Percentiles rank a stretch among this genome's conserved stretches.
Conservation (phyloP, 2,113 vertebrate genomes). For the Ptilorrhoa leucosticta region DNA sequence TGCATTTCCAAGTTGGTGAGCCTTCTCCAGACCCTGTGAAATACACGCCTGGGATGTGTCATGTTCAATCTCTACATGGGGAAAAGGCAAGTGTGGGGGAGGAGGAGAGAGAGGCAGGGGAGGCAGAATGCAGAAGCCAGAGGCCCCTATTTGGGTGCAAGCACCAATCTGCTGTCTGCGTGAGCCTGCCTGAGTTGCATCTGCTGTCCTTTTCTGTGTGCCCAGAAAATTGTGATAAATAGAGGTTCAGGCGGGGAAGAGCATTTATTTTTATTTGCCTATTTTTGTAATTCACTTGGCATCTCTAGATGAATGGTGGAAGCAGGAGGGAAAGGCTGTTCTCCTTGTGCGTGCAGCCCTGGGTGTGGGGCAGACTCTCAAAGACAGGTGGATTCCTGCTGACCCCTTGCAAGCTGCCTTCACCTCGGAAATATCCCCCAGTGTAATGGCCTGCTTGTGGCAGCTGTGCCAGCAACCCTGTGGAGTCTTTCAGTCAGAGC, state of each 20-base stretch:
- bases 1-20: conserved; percentile 13
- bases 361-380: background rate
- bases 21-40: background rate
- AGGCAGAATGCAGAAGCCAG: conserved; percentile 6
- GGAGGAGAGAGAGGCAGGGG: background rate
- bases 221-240: conserved; percentile 38
- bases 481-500: background rate
- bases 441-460: background rate
- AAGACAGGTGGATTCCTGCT: background rate
- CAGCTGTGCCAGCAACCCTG: background rate
- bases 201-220: conserved; percentile 21
- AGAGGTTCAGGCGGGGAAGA: conserved; percentile 18
- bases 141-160: conserved; percentile 13
- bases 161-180: conserved; percentile 34
- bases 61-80: background rate
- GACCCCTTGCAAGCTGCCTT: background rate
- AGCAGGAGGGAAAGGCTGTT: background rate
- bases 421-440: background rate
- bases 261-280: conserved; percentile 64
- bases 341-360: background rate
- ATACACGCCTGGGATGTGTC: background rate
- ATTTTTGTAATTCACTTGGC: conserved; percentile 31
- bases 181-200: conserved; percentile 9
- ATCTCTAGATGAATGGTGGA: conserved; percentile 7
- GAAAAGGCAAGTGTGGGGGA: background rate